These are phyloP conservation scores for Argyresthia albistria DNA, from an alignment of 2,888 invertebrate species.

Conservation along the genomic window DNA sequence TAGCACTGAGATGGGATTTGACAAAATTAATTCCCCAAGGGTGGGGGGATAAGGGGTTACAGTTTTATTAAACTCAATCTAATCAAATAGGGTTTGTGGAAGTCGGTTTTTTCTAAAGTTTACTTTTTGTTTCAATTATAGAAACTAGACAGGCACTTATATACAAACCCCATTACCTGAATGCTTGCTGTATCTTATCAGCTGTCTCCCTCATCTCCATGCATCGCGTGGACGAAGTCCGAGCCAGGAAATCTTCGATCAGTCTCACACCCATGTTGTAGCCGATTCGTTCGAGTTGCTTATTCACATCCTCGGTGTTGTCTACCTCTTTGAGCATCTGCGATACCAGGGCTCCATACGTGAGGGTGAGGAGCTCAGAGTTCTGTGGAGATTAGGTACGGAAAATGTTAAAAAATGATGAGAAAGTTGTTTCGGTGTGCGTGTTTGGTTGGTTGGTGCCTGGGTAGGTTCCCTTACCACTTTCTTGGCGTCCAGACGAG, in stretches of 20 bases:
- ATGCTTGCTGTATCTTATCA: conserved; percentile 90
- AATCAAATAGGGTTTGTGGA: too few species aligned
- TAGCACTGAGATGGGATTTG: too few species aligned
- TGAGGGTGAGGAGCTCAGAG: conserved; percentile 95
- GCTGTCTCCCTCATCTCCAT: conserved; percentile 97
- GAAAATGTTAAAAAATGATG: conserved; percentile 4
- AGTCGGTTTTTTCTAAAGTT: too few species aligned
- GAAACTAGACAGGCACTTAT: not conserved
- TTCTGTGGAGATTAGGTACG: conserved; percentile 78
- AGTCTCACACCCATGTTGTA: conserved; percentile 98
- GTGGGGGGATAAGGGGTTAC: too few species aligned
- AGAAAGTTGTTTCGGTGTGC: not conserved
- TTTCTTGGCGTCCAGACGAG: conserved; percentile 83
- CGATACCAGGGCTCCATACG: conserved; percentile 97
- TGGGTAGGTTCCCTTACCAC: conserved; percentile 68
- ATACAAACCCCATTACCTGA: conserved; percentile 41
- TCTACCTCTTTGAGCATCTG: conserved; percentile 98
- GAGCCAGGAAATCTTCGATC: conserved; percentile 97
- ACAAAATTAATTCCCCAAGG: too few species aligned
- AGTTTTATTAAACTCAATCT: too few species aligned
- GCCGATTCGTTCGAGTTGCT: conserved; percentile 94
- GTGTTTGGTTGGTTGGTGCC: not conserved
- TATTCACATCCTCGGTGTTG: conserved; percentile 97
- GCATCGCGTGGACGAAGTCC: conserved; percentile 91
- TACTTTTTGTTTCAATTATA: too few species aligned